Conservation (phyloP, 2,888 invertebrate genomes). For the Eledone cirrhosa region DNA sequence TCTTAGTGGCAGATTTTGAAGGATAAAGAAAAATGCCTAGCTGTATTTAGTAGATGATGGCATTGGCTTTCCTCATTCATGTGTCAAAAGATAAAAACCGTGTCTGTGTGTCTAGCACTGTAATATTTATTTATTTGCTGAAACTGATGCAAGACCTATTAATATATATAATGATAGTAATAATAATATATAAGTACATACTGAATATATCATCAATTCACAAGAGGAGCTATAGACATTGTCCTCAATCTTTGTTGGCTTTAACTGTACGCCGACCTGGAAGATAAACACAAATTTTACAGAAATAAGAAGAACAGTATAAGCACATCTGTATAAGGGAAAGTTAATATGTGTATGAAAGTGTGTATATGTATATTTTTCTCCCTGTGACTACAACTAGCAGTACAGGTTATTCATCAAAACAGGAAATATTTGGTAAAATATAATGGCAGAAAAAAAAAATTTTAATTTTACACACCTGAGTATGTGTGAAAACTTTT, state of each 20-base stretch:
- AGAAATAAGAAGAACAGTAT: background rate
- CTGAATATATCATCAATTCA: constrained; percentile 42
- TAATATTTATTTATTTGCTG: too few species aligned
- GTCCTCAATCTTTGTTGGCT: constrained; percentile 41
- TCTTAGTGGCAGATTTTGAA: background rate
- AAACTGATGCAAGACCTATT: too few species aligned
- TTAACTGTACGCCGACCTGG: constrained; percentile 50
- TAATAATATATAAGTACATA: constrained; percentile 33
- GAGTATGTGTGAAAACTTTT: too few species aligned
- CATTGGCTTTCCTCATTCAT: too few species aligned
- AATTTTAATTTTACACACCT: too few species aligned
- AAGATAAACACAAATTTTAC: constrained; percentile 26
- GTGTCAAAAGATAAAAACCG: too few species aligned
- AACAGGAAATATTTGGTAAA: too few species aligned
- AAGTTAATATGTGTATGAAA: background rate
- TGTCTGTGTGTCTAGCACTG: too few species aligned
- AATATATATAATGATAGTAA: background rate
- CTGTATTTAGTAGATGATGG: too few species aligned
- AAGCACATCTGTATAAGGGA: background rate
- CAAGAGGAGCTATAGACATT: constrained; percentile 39
- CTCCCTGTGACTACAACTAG: background rate
- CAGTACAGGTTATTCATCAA: background rate
- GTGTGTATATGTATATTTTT: background rate
- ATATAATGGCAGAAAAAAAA: background rate
- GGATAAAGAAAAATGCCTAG: too few species aligned